Evolutionary conservation across 2,888 invertebrate species (phyloP).

Genomic region (Luffia ferchaultella): DNA sequence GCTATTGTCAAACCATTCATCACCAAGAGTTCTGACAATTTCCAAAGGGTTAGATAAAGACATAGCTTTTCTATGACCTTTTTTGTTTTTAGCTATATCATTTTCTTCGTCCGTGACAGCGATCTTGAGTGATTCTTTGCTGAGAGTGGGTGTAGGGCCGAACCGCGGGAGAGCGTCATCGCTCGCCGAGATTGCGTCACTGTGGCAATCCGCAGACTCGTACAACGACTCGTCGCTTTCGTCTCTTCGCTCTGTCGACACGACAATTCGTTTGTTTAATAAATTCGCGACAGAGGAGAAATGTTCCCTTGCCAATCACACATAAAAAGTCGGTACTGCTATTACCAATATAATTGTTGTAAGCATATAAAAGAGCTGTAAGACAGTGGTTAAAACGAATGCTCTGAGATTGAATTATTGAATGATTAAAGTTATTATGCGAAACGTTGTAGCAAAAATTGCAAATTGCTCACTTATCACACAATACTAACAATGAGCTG

Average conservation of each 20-base stretch:
- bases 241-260: constrained; percentile 46
- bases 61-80: constrained; percentile 56
- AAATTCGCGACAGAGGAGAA: neutral
- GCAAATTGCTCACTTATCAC: constrained; percentile 1
- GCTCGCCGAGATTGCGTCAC: constrained; percentile 52
- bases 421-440: neutral
- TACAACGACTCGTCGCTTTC: constrained; percentile 59
- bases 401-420: too few species aligned
- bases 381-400: neutral
- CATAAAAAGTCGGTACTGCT: neutral
- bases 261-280: too few species aligned
- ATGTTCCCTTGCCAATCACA: neutral
- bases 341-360: neutral
- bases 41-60: constrained; percentile 57
- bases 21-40: constrained; percentile 52
- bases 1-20: constrained; percentile 50
- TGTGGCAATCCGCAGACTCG: constrained; percentile 57
- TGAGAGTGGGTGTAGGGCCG: constrained; percentile 41
- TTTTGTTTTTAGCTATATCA: constrained; percentile 34
- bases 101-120: constrained; percentile 57
- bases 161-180: constrained; percentile 48
- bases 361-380: neutral
- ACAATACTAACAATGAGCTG: constrained; percentile 1
- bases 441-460: neutral
- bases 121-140: constrained; percentile 55